Conservation (phyloP, 1,140 invertebrate genomes). For the Vanessa atalanta region DNA sequence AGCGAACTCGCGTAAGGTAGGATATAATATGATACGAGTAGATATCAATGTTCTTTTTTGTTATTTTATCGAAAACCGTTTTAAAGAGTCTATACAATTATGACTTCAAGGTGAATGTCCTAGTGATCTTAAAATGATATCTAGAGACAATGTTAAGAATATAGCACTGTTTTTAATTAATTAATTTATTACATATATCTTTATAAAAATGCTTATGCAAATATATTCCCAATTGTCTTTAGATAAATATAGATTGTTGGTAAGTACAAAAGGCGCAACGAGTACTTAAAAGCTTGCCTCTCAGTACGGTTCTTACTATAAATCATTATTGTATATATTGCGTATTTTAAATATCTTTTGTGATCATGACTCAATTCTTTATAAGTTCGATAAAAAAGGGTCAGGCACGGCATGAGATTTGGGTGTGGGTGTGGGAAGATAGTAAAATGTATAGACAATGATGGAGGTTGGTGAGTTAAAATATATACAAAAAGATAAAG, state of each 20-base stretch:
- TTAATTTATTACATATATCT: neutral
- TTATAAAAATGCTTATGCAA: constrained; percentile 4
- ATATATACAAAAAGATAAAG: constrained; percentile 49
- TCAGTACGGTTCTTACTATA: constrained; percentile 54
- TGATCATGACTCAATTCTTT: constrained; percentile 58
- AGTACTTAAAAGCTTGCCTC: constrained; percentile 64
- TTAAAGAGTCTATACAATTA: constrained; percentile 25
- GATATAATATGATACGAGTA: constrained; percentile 4
- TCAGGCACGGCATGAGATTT: constrained; percentile 57
- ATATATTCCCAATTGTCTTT: constrained; percentile 43
- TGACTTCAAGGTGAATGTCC: constrained; percentile 49
- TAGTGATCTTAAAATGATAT: constrained; percentile 33
- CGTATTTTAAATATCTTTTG: constrained; percentile 38
- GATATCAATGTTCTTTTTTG: neutral
- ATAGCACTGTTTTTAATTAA: constrained; percentile 8
- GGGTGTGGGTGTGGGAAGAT: constrained; percentile 54
- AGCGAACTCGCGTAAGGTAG: constrained; percentile 15
- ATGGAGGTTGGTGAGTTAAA: constrained; percentile 66
- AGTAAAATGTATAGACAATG: constrained; percentile 66
- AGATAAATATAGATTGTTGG: constrained; percentile 33
- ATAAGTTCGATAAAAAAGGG: constrained; percentile 63
- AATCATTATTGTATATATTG: constrained; percentile 30
- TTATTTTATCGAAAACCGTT: neutral
- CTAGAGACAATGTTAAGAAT: constrained; percentile 44
- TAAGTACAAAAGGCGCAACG: constrained; percentile 39